Evolutionary conservation across 2,113 vertebrate species (phyloP).

Genomic region (Dasyornis broadbenti): DNA sequence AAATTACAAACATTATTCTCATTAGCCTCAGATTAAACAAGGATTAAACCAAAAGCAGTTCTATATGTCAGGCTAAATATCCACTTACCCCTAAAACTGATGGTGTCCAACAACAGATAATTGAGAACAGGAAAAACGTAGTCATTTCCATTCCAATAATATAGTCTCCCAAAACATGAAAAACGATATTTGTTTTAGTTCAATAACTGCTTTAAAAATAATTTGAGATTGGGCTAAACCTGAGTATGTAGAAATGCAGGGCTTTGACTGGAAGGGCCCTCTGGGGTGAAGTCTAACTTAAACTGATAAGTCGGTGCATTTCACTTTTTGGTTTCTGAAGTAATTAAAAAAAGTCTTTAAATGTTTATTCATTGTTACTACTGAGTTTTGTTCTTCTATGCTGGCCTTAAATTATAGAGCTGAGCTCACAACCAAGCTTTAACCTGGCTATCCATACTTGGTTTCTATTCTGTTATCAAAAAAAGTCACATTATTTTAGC

Average conservation of each 20-base stretch:
- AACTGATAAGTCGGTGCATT: neutral
- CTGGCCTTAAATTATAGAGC: neutral
- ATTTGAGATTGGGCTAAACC: neutral
- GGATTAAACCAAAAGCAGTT: neutral
- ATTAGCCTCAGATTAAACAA: neutral
- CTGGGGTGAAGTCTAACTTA: neutral
- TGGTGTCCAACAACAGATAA: neutral
- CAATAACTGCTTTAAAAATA: neutral
- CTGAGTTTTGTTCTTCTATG: neutral
- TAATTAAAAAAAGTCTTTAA: neutral
- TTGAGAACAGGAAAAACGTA: neutral
- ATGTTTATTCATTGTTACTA: neutral
- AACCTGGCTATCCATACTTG: neutral
- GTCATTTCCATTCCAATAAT: neutral
- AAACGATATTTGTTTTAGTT: neutral
- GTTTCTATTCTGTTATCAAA: neutral
- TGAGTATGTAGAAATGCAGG: neutral
- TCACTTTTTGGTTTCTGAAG: neutral
- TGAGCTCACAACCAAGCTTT: neutral
- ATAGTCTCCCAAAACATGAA: neutral
- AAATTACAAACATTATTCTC: fast-evolving
- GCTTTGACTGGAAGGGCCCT: neutral
- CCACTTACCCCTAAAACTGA: neutral
- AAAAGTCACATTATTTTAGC: neutral
- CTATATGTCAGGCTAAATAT: neutral